Evolutionary conservation across 35 echinoderm and acorn worm species (phyloP).

Genomic region (Ophioderma brevispina): DNA sequence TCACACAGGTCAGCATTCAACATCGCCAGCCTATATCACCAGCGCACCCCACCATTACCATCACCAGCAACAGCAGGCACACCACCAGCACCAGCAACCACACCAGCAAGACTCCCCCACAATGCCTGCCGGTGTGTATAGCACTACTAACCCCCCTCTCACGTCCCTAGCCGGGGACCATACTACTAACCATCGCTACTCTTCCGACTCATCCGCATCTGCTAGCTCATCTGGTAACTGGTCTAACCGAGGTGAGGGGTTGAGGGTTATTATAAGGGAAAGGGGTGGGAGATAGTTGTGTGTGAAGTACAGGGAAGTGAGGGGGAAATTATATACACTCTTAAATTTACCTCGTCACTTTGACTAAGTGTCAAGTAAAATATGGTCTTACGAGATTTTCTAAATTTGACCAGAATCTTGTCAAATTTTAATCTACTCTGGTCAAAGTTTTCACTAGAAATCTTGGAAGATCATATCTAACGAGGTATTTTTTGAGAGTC

Average conservation of each 20-base stretch:
- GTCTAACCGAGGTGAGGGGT: constrained; percentile 88
- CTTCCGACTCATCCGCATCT: constrained; percentile 80
- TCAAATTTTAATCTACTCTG: too few species aligned
- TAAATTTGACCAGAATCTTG: too few species aligned
- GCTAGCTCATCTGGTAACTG: constrained; percentile 94
- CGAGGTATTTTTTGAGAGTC: too few species aligned
- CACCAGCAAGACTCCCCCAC: background rate
- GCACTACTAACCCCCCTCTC: constrained; percentile 30
- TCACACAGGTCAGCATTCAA: background rate
- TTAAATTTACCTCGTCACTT: too few species aligned
- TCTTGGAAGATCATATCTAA: too few species aligned
- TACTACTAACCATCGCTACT: constrained; percentile 69
- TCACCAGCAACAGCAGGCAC: background rate
- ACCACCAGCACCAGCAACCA: background rate
- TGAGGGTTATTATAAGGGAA: too few species aligned
- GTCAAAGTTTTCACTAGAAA: too few species aligned
- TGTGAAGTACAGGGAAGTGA: too few species aligned
- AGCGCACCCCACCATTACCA: background rate
- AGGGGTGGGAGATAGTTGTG: too few species aligned
- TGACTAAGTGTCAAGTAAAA: too few species aligned
- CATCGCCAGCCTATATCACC: background rate
- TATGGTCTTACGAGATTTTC: too few species aligned
- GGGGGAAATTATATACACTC: too few species aligned
- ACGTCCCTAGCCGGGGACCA: constrained; percentile 50
- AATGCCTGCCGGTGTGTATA: constrained; percentile 67